A percentile compares a stretch with the other conserved stretches of the same genome.
Evolutionary conservation across 2,888 invertebrate genomes (phyloP).

Genomic region (Tipula lateralis): DNA sequence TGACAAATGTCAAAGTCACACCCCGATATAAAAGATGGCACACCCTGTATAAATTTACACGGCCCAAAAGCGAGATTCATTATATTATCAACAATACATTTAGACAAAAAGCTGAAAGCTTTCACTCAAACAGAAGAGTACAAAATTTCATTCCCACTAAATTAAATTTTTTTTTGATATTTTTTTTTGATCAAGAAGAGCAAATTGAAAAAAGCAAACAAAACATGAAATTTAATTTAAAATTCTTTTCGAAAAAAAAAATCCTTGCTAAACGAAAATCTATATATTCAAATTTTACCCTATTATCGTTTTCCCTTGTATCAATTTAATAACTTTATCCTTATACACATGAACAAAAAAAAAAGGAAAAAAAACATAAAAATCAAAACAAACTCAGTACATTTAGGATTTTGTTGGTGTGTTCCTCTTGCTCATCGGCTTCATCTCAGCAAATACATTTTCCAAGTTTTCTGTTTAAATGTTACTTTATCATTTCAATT

Average conservation of each 20-base stretch:
- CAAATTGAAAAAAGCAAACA: not conserved
- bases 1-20: no score
- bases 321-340: conserved; percentile 24
- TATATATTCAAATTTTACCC: conserved; percentile 13
- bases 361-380: not conserved
- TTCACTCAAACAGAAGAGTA: not conserved
- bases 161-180: not conserved
- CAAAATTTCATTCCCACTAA: not conserved
- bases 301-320: conserved; percentile 24
- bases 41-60: no score
- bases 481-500: not conserved
- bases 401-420: not conserved
- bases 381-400: not conserved
- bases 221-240: conserved; percentile 20
- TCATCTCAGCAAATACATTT: not conserved
- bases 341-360: not conserved
- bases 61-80: not conserved
- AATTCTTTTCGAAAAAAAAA: not conserved
- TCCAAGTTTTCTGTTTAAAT: not conserved
- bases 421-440: not conserved
- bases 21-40: no score
- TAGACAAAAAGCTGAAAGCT: not conserved
- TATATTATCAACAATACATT: not conserved
- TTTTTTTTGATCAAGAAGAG: not conserved
- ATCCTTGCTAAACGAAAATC: conserved; percentile 1